Percentiles rank a stretch among this genome's conserved stretches.
phyloP scores from a whole-genome alignment of 2,113 vertebrate genomes.

The Apus apus region DNA sequence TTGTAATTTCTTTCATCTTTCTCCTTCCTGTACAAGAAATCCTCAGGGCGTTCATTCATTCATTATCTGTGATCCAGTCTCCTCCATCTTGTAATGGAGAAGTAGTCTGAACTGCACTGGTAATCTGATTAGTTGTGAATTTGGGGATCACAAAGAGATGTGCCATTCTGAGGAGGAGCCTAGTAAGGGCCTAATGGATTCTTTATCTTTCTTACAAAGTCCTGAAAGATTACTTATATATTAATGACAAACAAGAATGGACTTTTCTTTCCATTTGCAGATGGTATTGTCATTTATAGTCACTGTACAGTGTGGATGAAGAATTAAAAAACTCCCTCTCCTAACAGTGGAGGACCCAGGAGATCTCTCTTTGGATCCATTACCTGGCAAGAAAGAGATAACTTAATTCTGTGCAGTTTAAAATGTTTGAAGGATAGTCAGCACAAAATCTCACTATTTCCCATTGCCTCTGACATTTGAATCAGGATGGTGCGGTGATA shows the following conservation, averaged over 20 bases:
- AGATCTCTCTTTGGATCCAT: not conserved
- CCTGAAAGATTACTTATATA: not conserved
- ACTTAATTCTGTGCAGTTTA: not conserved
- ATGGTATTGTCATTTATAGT: not conserved
- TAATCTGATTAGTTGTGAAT: not conserved
- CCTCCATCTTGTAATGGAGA: not conserved
- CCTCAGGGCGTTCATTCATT: not conserved
- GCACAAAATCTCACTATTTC: not conserved
- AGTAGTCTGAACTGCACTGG: not conserved
- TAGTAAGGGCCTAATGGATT: not conserved
- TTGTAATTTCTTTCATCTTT: not conserved
- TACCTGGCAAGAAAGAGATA: not conserved
- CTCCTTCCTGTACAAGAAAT: not conserved
- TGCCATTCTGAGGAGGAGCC: not conserved
- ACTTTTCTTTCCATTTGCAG: not conserved
- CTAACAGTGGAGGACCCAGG: not conserved
- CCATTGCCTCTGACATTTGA: not conserved
- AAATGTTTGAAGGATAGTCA: not conserved
- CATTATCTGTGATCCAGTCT: not conserved
- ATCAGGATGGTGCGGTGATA: not conserved
- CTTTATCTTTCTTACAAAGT: not conserved
- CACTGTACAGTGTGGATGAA: not conserved
- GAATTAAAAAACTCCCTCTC: not conserved
- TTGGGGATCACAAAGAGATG: not conserved
- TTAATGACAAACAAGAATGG: not conserved